Percentiles rank a stretch among this genome's conserved stretches.
These are phyloP conservation scores for Stictocephala bisonia DNA, from an alignment of 2,888 invertebrate species.

Conservation along the genomic window DNA sequence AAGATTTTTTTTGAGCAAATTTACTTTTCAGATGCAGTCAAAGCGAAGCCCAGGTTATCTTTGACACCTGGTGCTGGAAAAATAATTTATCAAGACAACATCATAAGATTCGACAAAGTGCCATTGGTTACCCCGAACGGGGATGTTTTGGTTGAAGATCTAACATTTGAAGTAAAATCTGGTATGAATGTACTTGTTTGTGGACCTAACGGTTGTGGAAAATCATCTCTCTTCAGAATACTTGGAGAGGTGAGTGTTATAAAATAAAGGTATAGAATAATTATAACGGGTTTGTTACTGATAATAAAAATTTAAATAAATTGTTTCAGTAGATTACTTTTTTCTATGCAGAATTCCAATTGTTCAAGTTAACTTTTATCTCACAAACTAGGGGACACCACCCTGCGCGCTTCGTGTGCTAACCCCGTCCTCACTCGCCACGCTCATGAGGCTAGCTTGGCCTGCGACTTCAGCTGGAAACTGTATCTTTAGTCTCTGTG, in stretches of 20 bases:
- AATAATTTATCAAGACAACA: slow-evolving; percentile 85
- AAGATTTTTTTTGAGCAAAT: slow-evolving; percentile 40
- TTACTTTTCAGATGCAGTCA: slow-evolving; percentile 54
- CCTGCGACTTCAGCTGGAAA: no score
- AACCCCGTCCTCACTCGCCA: no score
- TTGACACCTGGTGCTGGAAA: slow-evolving; percentile 81
- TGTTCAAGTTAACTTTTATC: no score
- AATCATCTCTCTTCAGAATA: slow-evolving; percentile 95
- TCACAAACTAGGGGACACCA: no score
- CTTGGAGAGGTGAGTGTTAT: slow-evolving; percentile 86
- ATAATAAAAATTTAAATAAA: no score
- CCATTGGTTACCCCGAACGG: slow-evolving; percentile 98
- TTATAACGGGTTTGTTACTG: not conserved
- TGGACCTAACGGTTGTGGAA: slow-evolving; percentile 98
- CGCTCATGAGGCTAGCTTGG: no score
- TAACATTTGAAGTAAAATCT: slow-evolving; percentile 92
- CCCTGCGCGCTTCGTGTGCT: no score
- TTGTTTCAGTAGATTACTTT: slow-evolving; percentile 19
- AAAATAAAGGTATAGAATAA: not conserved
- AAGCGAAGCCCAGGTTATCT: slow-evolving; percentile 58
- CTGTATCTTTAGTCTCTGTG: no score
- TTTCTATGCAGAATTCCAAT: no score
- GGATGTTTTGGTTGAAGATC: slow-evolving; percentile 89
- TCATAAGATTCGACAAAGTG: slow-evolving; percentile 92
- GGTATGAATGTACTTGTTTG: slow-evolving; percentile 98